phyloP scores from a whole-genome alignment of 2,888 invertebrate genomes.

The Leptinotarsa peninsularis region DNA sequence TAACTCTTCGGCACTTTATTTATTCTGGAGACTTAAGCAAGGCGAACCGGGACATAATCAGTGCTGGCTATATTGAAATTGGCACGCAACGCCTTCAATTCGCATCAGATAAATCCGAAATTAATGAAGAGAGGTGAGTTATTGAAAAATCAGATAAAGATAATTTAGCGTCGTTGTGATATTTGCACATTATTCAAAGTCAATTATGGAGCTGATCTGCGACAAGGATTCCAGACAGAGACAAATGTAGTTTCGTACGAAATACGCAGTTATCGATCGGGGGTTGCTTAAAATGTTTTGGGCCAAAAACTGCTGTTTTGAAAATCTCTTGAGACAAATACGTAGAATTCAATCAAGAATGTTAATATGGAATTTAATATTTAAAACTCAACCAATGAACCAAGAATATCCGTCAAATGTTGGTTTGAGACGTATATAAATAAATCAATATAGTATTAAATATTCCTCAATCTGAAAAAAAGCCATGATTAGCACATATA shows the following conservation, averaged over 20 bases:
- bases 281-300: constrained; percentile 2
- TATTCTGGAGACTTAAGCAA: constrained; percentile 29
- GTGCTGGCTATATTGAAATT: constrained; percentile 36
- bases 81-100: constrained; percentile 39
- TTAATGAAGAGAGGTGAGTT: constrained; percentile 38
- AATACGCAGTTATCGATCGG: constrained; percentile 8
- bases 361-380: no score
- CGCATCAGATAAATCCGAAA: constrained; percentile 40
- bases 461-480: no score
- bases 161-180: constrained; percentile 34
- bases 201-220: constrained; percentile 29
- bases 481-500: no score
- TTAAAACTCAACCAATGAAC: no score
- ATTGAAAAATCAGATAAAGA: constrained; percentile 40
- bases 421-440: no score
- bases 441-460: no score
- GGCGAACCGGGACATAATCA: constrained; percentile 34
- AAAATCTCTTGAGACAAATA: no score
- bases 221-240: constrained; percentile 32
- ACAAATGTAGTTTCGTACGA: constrained; percentile 33
- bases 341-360: no score
- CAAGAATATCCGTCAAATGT: no score
- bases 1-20: constrained; percentile 32
- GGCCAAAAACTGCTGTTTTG: neutral
- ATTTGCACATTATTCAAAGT: constrained; percentile 39